Conservation (phyloP, 1,140 invertebrate species). For the Aphis craccivora region DNA sequence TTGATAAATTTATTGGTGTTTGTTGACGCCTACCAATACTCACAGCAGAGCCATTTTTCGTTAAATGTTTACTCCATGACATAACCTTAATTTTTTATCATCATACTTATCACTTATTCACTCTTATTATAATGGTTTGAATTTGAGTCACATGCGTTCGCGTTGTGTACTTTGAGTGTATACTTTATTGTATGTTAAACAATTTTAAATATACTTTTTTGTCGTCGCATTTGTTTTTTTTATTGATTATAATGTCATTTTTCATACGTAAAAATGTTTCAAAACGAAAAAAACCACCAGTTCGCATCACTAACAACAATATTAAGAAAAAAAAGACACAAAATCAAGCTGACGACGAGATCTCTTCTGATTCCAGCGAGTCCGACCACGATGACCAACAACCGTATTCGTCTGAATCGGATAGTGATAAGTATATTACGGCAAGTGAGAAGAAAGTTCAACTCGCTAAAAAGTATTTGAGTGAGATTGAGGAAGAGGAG, state of each 20-base stretch:
- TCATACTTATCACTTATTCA: background rate
- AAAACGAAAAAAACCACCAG: conserved; percentile 17
- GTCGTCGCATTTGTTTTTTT: too few species aligned
- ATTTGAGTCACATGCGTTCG: conserved; percentile 16
- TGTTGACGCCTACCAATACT: conserved; percentile 37
- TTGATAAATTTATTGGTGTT: conserved; percentile 1
- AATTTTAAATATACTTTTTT: background rate
- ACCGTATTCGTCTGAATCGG: conserved; percentile 69
- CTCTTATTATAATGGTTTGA: conserved; percentile 10
- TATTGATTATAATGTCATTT: conserved; percentile 1
- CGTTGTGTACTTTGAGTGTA: background rate
- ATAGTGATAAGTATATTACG: conserved; percentile 80
- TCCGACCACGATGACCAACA: conserved; percentile 66
- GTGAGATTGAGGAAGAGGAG: conserved; percentile 85
- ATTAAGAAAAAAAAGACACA: conserved; percentile 46
- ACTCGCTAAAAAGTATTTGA: conserved; percentile 86
- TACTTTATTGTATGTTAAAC: background rate
- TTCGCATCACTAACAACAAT: conserved; percentile 1
- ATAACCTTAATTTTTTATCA: conserved; percentile 47
- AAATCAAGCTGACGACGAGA: conserved; percentile 42
- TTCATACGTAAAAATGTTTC: conserved; percentile 46
- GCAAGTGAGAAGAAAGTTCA: conserved; percentile 88
- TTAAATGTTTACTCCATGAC: conserved; percentile 22
- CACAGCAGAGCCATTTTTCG: background rate
- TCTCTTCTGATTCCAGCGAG: conserved; percentile 58